These are phyloP conservation scores for Heliothis peltigera DNA, from an alignment of 2,888 invertebrate species.

Conservation along the genomic window DNA sequence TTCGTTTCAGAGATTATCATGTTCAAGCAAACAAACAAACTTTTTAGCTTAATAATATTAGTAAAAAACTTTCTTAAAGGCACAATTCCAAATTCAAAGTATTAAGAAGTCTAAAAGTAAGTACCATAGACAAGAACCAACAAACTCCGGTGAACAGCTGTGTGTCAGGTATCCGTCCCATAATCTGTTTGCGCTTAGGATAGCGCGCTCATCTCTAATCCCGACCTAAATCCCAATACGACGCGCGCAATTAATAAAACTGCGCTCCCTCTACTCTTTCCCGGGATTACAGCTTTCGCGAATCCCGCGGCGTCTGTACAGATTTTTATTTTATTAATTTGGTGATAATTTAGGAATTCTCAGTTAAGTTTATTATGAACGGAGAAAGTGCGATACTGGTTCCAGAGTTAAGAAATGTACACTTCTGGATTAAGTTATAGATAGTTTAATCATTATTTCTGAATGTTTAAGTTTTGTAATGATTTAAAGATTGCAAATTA, in stretches of 20 bases:
- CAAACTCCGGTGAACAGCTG: background rate
- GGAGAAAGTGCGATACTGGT: too few species aligned
- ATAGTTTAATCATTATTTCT: too few species aligned
- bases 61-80: too few species aligned
- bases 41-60: too few species aligned
- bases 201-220: constrained; percentile 49
- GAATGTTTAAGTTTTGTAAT: too few species aligned
- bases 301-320: constrained; percentile 12
- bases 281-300: constrained; percentile 40
- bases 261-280: constrained; percentile 26
- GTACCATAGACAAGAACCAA: background rate
- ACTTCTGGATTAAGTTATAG: too few species aligned
- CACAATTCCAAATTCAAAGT: too few species aligned
- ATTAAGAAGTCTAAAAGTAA: too few species aligned
- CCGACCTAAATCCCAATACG: constrained; percentile 43
- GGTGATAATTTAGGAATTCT: constrained; percentile 10
- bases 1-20: too few species aligned
- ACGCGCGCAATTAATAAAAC: constrained; percentile 56
- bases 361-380: background rate
- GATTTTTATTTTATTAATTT: constrained; percentile 28
- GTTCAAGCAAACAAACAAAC: too few species aligned
- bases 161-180: constrained; percentile 20
- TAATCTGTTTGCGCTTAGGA: constrained; percentile 51
- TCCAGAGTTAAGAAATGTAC: too few species aligned
- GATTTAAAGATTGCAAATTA: too few species aligned